Conservation (phyloP, 2,113 vertebrate species). For the Oostethus manadensis region DNA sequence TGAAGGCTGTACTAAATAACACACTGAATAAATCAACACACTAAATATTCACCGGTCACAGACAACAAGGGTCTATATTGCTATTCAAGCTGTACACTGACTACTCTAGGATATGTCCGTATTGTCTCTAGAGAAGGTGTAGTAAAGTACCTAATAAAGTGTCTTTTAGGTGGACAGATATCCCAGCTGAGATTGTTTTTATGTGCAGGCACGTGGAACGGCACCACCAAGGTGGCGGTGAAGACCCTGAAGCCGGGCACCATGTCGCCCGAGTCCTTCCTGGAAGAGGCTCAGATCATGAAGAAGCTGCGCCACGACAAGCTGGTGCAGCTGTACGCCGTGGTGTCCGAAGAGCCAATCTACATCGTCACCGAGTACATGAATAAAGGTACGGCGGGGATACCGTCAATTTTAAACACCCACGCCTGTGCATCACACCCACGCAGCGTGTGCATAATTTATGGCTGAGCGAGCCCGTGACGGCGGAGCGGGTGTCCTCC, state of each 20-base stretch:
- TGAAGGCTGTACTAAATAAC: no score
- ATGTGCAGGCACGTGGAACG: conserved; percentile 89
- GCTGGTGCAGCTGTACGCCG: conserved; percentile 94
- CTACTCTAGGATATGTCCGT: no score
- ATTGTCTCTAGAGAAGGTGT: no score
- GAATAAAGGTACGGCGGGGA: conserved; percentile 84
- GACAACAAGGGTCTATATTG: no score
- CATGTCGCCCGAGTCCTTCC: conserved; percentile 97
- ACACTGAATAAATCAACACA: no score
- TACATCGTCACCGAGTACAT: conserved; percentile 99
- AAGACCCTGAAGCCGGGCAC: conserved; percentile 98
- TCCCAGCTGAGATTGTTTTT: not conserved
- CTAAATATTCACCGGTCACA: no score
- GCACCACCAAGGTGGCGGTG: conserved; percentile 98
- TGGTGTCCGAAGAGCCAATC: conserved; percentile 97
- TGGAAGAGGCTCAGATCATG: conserved; percentile 99
- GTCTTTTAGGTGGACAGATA: not conserved
- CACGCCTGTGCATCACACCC: conserved; percentile 3
- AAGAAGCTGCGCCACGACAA: conserved; percentile 98
- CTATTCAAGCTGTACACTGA: no score
- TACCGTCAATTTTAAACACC: conserved; percentile 32
- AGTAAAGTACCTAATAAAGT: not conserved
- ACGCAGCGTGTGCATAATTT: conserved; percentile 29
- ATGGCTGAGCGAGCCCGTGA: conserved; percentile 9
- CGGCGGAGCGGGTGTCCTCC: conserved; percentile 1